phyloP scores from a whole-genome alignment of 1,140 invertebrate species.

The Ooceraea biroi region DNA sequence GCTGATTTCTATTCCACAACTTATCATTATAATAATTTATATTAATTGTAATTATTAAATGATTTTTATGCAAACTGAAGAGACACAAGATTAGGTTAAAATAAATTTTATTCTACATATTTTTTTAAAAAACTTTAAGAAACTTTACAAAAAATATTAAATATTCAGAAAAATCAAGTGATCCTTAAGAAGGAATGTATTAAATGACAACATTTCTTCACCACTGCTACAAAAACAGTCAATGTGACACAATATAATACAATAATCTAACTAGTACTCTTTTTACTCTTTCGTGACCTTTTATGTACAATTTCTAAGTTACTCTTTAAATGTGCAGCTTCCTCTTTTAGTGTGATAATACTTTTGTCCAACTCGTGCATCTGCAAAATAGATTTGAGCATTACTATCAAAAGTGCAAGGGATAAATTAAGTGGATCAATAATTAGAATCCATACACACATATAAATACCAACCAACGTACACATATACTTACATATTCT shows the following conservation, averaged over 20 bases:
- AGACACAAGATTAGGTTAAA: not conserved
- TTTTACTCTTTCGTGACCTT: not conserved
- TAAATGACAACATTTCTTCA: not conserved
- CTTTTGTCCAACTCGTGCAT: constrained; percentile 14
- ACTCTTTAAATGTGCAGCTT: not conserved
- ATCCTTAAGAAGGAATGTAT: too few species aligned
- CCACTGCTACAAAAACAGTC: too few species aligned
- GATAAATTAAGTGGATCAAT: not conserved
- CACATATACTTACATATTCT: constrained; percentile 63
- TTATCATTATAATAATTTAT: too few species aligned
- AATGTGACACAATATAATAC: not conserved
- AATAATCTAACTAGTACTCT: not conserved
- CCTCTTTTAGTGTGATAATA: constrained; percentile 20
- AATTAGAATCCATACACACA: not conserved
- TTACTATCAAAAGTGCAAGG: not conserved
- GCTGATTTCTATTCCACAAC: too few species aligned
- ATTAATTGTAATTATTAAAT: too few species aligned
- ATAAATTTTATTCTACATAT: not conserved
- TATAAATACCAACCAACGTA: not conserved
- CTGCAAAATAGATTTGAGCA: constrained; percentile 23
- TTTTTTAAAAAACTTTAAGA: not conserved
- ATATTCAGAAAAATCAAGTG: not conserved
- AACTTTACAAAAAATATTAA: constrained; percentile 1
- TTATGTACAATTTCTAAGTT: not conserved
- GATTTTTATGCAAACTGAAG: not conserved